These are phyloP conservation scores for Seriola quinqueradiata DNA, from an alignment of 2,113 vertebrate species.

Conservation along the genomic window DNA sequence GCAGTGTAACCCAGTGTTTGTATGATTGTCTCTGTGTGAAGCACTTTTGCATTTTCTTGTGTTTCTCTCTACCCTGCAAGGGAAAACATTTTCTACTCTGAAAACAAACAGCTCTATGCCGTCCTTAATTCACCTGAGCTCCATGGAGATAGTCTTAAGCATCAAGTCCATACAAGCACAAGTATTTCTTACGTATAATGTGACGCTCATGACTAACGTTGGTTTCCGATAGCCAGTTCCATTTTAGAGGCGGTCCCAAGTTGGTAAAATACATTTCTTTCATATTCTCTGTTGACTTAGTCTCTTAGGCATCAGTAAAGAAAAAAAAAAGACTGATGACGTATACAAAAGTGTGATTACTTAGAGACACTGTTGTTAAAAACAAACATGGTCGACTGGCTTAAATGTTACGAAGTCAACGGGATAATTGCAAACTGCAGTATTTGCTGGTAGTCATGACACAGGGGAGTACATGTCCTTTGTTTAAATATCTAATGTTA, in stretches of 20 bases:
- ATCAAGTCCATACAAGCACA: constrained; percentile 15
- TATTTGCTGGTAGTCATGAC: not conserved
- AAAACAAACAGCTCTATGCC: not conserved
- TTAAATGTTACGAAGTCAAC: not conserved
- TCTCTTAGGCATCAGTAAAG: no score
- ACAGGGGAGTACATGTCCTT: not conserved
- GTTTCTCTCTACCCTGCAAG: constrained; percentile 11
- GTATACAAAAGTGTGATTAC: not conserved
- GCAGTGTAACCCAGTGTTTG: not conserved
- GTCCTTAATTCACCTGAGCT: constrained; percentile 14
- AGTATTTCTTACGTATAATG: not conserved
- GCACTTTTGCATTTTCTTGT: not conserved
- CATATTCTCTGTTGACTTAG: no score
- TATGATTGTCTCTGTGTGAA: constrained; percentile 4
- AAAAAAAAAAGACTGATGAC: not conserved
- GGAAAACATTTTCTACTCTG: constrained; percentile 34
- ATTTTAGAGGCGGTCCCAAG: not conserved
- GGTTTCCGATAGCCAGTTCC: not conserved
- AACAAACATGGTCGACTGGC: not conserved
- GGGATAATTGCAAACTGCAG: not conserved
- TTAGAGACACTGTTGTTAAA: not conserved
- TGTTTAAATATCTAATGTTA: not conserved
- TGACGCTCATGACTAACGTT: not conserved
- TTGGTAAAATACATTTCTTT: not conserved
- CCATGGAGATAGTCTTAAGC: not conserved